These are phyloP conservation scores for Sebastes schlegelii DNA, from an alignment of 2,113 vertebrate species.

Conservation along the genomic window DNA sequence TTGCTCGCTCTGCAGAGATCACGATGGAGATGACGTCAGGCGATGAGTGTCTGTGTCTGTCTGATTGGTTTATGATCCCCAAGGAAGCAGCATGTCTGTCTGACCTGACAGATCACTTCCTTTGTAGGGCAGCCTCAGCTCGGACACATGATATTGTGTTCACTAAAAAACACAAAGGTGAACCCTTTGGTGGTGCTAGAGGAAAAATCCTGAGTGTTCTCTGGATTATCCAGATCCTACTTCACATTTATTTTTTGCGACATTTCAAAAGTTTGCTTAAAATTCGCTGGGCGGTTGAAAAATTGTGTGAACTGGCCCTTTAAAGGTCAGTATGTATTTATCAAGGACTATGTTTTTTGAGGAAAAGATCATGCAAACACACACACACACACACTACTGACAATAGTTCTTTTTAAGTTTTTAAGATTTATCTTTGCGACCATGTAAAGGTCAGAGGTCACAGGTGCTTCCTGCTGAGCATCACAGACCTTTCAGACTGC, in stretches of 20 bases:
- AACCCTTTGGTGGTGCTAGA: background rate
- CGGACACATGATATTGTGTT: conserved; percentile 8
- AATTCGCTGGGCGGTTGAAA: background rate
- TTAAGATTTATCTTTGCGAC: conserved; percentile 34
- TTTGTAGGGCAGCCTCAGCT: conserved; percentile 20
- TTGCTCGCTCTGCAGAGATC: conserved; percentile 26
- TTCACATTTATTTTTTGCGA: background rate
- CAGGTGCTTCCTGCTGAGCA: conserved; percentile 68
- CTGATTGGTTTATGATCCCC: conserved; percentile 42
- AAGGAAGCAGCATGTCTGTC: conserved; percentile 26
- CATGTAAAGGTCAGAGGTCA: conserved; percentile 50
- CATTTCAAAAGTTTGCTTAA: background rate
- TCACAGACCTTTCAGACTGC: conserved; percentile 52
- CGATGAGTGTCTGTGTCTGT: conserved; percentile 3
- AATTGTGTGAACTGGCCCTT: background rate
- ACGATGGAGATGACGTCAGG: conserved; percentile 43
- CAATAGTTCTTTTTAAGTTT: background rate
- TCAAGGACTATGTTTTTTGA: background rate
- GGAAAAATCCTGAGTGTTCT: background rate
- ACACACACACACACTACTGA: background rate
- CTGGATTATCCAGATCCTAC: background rate
- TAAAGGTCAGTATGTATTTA: background rate
- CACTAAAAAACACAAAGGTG: background rate
- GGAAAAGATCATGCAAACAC: background rate
- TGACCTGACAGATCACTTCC: conserved; percentile 42